Evolutionary conservation across 2,113 vertebrate genomes (phyloP), one percentile per base, ranked within the genome.

Genomic region (Cepphus grylle): DNA sequence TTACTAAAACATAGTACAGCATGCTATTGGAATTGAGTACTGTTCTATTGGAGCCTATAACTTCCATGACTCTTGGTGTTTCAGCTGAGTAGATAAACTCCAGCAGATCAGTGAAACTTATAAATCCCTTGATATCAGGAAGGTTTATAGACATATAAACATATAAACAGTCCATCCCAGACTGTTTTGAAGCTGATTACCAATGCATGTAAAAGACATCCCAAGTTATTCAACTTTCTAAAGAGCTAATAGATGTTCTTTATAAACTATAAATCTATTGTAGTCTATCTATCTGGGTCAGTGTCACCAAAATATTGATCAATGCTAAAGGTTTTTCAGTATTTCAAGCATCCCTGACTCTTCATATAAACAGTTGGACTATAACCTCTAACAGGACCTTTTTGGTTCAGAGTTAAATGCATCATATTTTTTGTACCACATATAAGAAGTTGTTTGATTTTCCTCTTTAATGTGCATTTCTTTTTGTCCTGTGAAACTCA

Each of bases 41-140:
- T 59, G 15, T 14, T 62, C 7, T 63, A 53, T 16, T 2, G 1
- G 2, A 15, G 2, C 26, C 16, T 65, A 0, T 22, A 38, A 27
- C 8, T 77, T 81, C 34, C 42, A n/a, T 25, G 15, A 52, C 8
- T 26, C 20, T n/a, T 4, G 11, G 5, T 56, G 34, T 79, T 86
- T 86, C 53, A 52, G 6, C 32, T 72, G 14, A 56, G 26, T 52
- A 58, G 23, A 66, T 29, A 49, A 84, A 26, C 4, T 61, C 30
- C 55, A 86, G 8, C 15, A 77, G 40, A 87, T 34, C 5, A 56
- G 11, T 63, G 12, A 8, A n/a, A 62, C 10, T 76, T 72, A 49
- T 12, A 87, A 58, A 67, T 62, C 36, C 36, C 9, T 78, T 77
- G 9, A 11, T 27, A 73, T 43, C 34, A 50, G 7, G 0, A 5